Base-by-base conservation (phyloP, 2,797 vertebrate genomes). In the Onychomys arenicola region DNA sequence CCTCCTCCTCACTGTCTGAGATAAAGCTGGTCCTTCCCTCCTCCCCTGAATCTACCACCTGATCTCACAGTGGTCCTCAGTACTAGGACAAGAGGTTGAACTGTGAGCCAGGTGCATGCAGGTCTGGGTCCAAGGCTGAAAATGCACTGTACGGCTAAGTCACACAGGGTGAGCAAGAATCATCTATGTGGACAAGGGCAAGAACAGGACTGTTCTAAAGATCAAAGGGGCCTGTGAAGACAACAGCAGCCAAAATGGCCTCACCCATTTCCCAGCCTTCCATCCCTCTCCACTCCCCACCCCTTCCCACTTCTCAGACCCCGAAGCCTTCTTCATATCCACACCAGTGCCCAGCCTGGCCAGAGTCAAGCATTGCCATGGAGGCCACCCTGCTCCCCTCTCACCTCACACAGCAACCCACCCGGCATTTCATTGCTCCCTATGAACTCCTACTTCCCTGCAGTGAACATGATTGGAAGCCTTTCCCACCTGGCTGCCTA, bases 191-290 rank as follows among this genome's bases (percentile, higher is more conserved):
- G 17, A 43, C 16, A 49, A 59, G 46, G 43, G 4, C n/a, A 29
- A 37, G 29, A 46, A 9, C 87, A n/a, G 37, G n/a, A 23, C 80
- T 40, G 7, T 57, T 59, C 34, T 59, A 59, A 80, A 82, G 57
- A 61, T 59, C 21, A 16, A 59, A 59, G 55, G 29, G 57, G 29
- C 32, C 40, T 57, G 34, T 32, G 52, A 13, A 6, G 17, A 3
- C 25, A 40, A 34, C 17, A 16, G 32, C 75, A 78, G 37, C n/a
- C 89, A 21, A 37, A 52, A 40, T 34, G 3, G 17, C 55, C 16
- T 9, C 0, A 0, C 5, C 2, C 23, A 6, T 2, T 21, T 12
- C 61, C 61, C 49, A 1, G 65, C 23, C n/a, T 29, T 16, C 37
- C 37, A 43, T 23, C 34, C 21, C 40, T 69, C 59, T n/a, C 52